These are phyloP conservation scores for Steromphala cineraria DNA, from an alignment of 2,888 invertebrate genomes.

Conservation along the genomic window DNA sequence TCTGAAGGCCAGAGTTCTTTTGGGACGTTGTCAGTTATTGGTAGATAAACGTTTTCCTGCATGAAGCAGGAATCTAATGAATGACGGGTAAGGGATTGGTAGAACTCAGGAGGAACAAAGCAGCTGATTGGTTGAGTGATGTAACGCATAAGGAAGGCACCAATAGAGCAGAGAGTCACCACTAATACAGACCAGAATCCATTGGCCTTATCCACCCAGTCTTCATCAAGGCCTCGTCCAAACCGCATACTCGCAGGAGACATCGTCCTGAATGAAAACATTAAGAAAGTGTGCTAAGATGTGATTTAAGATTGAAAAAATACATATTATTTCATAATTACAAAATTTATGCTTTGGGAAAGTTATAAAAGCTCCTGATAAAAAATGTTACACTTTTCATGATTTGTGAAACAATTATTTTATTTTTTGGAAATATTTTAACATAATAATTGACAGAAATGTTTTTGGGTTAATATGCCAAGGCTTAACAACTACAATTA, in stretches of 20 bases:
- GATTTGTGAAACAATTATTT: too few relatives aligned
- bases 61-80: background rate
- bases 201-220: background rate
- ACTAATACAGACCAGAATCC: constrained; percentile 5
- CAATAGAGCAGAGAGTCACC: background rate
- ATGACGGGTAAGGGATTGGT: background rate
- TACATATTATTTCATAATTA: too few relatives aligned
- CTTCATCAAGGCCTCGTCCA: background rate
- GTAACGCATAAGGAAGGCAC: background rate
- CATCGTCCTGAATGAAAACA: too few relatives aligned
- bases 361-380: too few relatives aligned
- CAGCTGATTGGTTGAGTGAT: background rate
- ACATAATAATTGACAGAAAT: too few relatives aligned
- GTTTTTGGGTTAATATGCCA: too few relatives aligned
- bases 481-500: too few relatives aligned
- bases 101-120: background rate
- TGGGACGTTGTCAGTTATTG: background rate
- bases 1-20: background rate
- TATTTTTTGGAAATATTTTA: too few relatives aligned
- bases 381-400: too few relatives aligned
- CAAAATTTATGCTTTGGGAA: too few relatives aligned
- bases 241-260: background rate
- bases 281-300: too few relatives aligned
- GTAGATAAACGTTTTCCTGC: background rate
- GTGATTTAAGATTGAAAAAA: too few relatives aligned